A percentile compares a stretch with the other conserved stretches of the same genome.
Evolutionary conservation across 2,113 vertebrate species (phyloP).

Genomic region (Mirounga angustirostris): DNA sequence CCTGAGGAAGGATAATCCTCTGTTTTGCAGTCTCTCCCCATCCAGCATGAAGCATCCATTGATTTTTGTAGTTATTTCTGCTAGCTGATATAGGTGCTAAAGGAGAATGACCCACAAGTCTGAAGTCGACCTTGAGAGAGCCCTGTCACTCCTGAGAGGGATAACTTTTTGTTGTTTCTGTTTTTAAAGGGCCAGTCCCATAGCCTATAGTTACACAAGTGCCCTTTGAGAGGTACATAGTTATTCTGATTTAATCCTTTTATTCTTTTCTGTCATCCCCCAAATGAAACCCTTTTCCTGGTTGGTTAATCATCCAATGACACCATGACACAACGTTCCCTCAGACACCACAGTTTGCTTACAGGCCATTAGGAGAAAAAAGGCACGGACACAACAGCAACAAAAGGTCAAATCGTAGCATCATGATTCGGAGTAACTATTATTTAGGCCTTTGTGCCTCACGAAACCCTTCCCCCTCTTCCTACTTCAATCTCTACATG

Average conservation of each 20-base stretch:
- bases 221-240: not conserved
- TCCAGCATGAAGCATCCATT: not conserved
- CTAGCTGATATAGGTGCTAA: not conserved
- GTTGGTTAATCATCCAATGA: not conserved
- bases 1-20: not conserved
- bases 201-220: not conserved
- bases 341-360: not conserved
- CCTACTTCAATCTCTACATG: not conserved
- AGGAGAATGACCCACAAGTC: not conserved
- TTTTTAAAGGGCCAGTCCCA: not conserved
- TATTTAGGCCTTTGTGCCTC: not conserved
- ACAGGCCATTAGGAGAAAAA: not conserved
- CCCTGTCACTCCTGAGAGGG: not conserved
- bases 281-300: not conserved
- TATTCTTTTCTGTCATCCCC: not conserved
- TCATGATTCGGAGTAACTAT: not conserved
- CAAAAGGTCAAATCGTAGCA: conserved; percentile 30
- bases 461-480: not conserved
- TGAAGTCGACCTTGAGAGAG: conserved; percentile 2
- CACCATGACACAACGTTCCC: not conserved
- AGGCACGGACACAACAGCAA: not conserved
- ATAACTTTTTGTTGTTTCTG: not conserved
- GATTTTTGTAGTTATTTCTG: conserved; percentile 37
- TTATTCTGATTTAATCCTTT: not conserved
- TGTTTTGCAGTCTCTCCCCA: conserved; percentile 32